Evolutionary conservation across 1,140 invertebrate genomes (phyloP).

Genomic region (Chionoecetes opilio): DNA sequence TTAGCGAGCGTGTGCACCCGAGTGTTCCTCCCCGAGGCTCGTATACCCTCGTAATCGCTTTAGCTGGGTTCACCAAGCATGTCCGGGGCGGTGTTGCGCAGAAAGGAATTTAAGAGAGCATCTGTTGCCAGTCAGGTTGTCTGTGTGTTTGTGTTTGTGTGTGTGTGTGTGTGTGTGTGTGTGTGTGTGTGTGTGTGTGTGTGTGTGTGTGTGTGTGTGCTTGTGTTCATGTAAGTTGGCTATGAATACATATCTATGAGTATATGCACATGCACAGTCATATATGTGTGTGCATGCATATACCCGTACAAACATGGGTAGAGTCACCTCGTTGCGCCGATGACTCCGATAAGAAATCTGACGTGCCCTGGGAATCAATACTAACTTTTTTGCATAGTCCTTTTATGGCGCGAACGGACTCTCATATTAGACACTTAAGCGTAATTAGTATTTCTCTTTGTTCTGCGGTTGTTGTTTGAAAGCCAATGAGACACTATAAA

Average conservation of each 20-base stretch:
- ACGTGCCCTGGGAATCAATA: neutral
- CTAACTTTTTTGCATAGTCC: constrained; percentile 20
- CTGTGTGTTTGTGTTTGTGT: neutral
- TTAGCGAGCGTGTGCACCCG: constrained; percentile 1
- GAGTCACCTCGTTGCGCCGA: neutral
- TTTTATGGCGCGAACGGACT: neutral
- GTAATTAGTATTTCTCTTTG: constrained; percentile 21
- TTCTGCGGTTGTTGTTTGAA: neutral
- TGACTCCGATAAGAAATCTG: neutral
- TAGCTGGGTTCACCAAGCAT: constrained; percentile 59
- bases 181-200: neutral
- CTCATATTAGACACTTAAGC: neutral
- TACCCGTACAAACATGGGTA: neutral
- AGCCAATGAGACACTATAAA: constrained; percentile 27
- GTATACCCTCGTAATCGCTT: constrained; percentile 45
- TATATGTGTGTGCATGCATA: constrained; percentile 14
- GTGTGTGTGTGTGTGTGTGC: neutral
- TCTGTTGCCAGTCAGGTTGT: neutral
- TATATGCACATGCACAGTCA: neutral
- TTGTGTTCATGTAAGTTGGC: neutral
- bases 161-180: constrained; percentile 37
- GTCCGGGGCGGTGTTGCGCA: constrained; percentile 49
- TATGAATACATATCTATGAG: neutral
- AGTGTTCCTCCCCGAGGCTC: constrained; percentile 42
- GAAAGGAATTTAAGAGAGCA: constrained; percentile 22